These are phyloP conservation scores for Alentia gelatinosa DNA, from an alignment of 2,888 invertebrate species.

Conservation along the genomic window DNA sequence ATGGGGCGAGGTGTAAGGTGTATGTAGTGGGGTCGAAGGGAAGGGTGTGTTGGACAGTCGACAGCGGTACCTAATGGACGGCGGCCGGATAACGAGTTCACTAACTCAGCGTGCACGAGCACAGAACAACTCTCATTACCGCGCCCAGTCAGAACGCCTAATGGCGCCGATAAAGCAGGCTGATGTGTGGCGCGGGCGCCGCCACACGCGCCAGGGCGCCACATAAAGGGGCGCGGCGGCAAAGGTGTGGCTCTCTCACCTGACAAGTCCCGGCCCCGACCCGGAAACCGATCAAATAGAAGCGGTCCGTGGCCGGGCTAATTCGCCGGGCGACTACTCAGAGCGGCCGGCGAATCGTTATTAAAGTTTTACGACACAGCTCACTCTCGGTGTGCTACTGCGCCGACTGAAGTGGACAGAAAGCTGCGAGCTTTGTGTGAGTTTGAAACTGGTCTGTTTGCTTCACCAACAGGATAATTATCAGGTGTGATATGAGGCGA, in stretches of 20 bases:
- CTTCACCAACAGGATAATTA: too few species aligned
- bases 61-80: background rate
- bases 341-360: too few species aligned
- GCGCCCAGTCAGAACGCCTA: background rate
- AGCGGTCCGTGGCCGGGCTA: too few species aligned
- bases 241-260: background rate
- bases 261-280: too few species aligned
- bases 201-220: background rate
- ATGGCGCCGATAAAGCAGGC: background rate
- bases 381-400: too few species aligned
- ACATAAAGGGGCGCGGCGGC: background rate
- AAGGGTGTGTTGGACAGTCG: background rate
- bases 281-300: too few species aligned
- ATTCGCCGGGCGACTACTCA: too few species aligned
- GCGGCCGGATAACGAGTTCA: background rate
- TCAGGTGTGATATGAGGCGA: too few species aligned
- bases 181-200: background rate
- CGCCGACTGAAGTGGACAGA: too few species aligned
- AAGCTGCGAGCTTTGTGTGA: too few species aligned
- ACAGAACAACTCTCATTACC: conserved; percentile 9
- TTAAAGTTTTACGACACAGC: too few species aligned
- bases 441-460: too few species aligned
- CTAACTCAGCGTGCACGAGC: background rate
- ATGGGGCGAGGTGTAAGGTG: background rate
- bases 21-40: background rate